Base-by-base conservation (phyloP, 2,888 invertebrate genomes). In the Congeria kusceri region DNA sequence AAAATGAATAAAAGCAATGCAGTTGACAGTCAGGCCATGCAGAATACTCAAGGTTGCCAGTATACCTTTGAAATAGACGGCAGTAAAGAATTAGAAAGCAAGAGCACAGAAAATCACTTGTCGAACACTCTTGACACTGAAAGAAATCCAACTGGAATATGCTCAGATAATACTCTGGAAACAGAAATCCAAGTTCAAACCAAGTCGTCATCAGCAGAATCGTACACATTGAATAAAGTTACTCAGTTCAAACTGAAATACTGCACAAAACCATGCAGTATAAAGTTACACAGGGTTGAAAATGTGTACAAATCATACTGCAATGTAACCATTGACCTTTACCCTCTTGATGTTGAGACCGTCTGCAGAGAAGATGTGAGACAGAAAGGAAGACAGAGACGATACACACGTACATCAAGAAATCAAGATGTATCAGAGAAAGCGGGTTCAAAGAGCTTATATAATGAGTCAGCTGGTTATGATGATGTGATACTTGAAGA, bases 211-310 rank as follows among this genome's bases (percentile, higher is more conserved):
- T 23, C 53, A 53, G n/a, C 25, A 4, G 53, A 53, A 5, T 23
- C 53, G n/a, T 53, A 25, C n/a, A 11, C n/a, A 23, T 20, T 25
- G 25, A 53, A 59, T 29, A 59, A 59, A n/a, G 28, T 66, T 28
- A 25, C 28, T 15, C 47, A 56, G 27, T 66, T 56, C 20, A 66
- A 66, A 28, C 27, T 66, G 18, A 66, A 66, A 56, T 53, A 56
- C 29, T 32, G 23, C 5, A 70, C 70, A 13, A 70, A 70, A 23
- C 62, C 47, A 39, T 70, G 70, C 49, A 15, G 32, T 27, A 39
- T 70, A 1, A 62, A 39, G 25, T 49, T 70, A 4, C 20, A 20
- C 13, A 65, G 65, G 53, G 29, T 65, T 0, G 65, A 65, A 56
- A 28, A 29, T n/a, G 20, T 56, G 23, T 28, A 29, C 58, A 28